Evolutionary conservation across 1,140 invertebrate genomes (phyloP).

Genomic region (silkworm (Bombyx mori)): DNA sequence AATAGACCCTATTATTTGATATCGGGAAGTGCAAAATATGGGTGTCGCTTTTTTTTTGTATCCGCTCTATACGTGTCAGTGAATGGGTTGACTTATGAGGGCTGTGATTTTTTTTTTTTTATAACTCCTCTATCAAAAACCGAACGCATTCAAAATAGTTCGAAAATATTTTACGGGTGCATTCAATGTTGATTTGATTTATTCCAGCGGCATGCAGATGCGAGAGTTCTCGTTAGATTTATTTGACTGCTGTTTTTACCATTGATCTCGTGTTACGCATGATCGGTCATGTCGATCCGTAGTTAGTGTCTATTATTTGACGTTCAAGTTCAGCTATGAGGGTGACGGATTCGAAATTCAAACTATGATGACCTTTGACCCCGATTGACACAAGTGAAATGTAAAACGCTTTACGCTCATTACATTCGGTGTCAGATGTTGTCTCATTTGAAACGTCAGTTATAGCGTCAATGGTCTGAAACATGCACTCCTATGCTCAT

Average conservation of each 20-base stretch:
- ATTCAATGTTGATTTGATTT: constrained; percentile 70
- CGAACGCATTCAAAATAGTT: constrained; percentile 64
- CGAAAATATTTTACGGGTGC: constrained; percentile 67
- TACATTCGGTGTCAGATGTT: too few species aligned
- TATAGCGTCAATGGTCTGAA: too few species aligned
- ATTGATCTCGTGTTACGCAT: constrained; percentile 58
- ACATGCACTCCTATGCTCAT: too few species aligned
- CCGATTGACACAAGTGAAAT: too few species aligned
- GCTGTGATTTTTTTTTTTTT: constrained; percentile 42
- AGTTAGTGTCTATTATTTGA: constrained; percentile 56
- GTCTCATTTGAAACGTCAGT: too few species aligned
- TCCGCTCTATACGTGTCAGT: constrained; percentile 56
- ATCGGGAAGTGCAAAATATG: constrained; percentile 69
- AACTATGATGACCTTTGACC: too few species aligned
- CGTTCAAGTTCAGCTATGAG: constrained; percentile 22
- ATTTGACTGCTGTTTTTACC: constrained; percentile 64
- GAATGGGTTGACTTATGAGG: constrained; percentile 63
- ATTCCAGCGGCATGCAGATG: constrained; percentile 69
- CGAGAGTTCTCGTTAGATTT: constrained; percentile 65
- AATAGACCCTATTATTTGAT: constrained; percentile 68
- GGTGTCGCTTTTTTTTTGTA: constrained; percentile 61
- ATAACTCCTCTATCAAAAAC: constrained; percentile 15
- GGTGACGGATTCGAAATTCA: constrained; percentile 12
- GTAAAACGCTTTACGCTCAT: too few species aligned
- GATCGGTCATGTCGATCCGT: constrained; percentile 64